These are phyloP conservation scores for Callionymus lyra DNA, from an alignment of 2,113 vertebrate genomes.

Conservation along the genomic window DNA sequence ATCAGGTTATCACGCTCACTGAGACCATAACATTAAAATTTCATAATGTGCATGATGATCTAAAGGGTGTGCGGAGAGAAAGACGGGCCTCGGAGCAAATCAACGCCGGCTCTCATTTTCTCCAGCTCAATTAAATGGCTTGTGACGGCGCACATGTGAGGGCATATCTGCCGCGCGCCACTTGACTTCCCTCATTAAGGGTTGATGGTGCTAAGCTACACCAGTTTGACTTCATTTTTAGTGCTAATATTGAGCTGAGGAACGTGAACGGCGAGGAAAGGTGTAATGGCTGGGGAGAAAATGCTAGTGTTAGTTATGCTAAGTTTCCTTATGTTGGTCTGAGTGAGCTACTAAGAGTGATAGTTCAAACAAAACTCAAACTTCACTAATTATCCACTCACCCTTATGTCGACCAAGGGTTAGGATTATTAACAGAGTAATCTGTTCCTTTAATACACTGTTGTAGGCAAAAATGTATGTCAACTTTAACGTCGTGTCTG, in stretches of 20 bases:
- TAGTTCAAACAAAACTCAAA: no score
- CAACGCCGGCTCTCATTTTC: conserved; percentile 48
- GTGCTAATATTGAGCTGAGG: conserved; percentile 68
- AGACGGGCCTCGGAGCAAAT: conserved; percentile 35
- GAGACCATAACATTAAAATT: conserved; percentile 39
- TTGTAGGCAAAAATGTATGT: no score
- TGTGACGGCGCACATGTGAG: conserved; percentile 60
- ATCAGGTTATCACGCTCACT: conserved; percentile 22
- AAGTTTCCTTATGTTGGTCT: no score
- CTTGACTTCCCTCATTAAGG: conserved; percentile 68
- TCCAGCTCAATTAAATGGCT: conserved; percentile 61
- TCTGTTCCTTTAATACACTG: no score
- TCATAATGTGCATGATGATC: conserved; percentile 38
- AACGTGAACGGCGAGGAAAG: conserved; percentile 47
- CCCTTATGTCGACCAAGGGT: no score
- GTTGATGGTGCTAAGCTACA: conserved; percentile 57
- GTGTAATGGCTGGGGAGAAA: conserved; percentile 16
- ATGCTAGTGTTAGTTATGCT: no score
- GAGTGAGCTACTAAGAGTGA: no score
- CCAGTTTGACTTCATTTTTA: conserved; percentile 63
- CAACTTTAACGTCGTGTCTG: no score
- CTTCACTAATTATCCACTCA: no score
- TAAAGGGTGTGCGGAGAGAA: neutral
- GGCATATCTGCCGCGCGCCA: conserved; percentile 58
- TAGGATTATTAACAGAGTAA: no score